A percentile compares a stretch with the other conserved stretches of the same genome.
phyloP scores from a whole-genome alignment of 1,140 invertebrate genomes.

The Scaptomyza pallida region DNA sequence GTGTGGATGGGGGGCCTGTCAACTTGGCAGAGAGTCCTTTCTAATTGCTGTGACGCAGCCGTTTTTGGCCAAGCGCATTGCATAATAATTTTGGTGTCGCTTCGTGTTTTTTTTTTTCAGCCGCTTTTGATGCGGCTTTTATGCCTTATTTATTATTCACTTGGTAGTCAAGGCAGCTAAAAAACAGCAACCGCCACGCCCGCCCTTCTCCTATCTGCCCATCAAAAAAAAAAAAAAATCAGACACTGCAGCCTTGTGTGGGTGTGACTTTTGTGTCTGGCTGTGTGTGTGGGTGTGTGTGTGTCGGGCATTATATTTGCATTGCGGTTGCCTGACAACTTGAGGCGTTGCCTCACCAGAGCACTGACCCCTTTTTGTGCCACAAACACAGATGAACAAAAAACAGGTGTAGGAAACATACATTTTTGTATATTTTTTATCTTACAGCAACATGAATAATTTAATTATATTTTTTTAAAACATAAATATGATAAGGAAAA shows the following conservation, averaged over 20 bases:
- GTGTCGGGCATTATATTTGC: constrained; percentile 48
- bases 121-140: constrained; percentile 78
- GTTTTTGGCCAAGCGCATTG: constrained; percentile 56
- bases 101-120: constrained; percentile 63
- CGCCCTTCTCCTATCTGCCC: no score
- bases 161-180: constrained; percentile 37
- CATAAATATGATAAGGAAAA: neutral
- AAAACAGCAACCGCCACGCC: neutral
- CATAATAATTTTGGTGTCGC: constrained; percentile 65
- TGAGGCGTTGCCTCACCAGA: constrained; percentile 65
- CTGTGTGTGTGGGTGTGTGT: constrained; percentile 14
- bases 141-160: constrained; percentile 80
- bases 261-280: constrained; percentile 8
- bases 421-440: neutral
- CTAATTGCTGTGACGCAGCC: constrained; percentile 64
- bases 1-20: neutral
- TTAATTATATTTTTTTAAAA: constrained; percentile 29
- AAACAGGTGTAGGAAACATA: constrained; percentile 31
- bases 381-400: constrained; percentile 11
- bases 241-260: constrained; percentile 10
- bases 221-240: no score
- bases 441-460: constrained; percentile 30
- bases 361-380: constrained; percentile 65
- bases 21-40: neutral
- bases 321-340: constrained; percentile 54